Conservation (phyloP, 2,113 vertebrate genomes). For the Dipodomys ordii region DNA sequence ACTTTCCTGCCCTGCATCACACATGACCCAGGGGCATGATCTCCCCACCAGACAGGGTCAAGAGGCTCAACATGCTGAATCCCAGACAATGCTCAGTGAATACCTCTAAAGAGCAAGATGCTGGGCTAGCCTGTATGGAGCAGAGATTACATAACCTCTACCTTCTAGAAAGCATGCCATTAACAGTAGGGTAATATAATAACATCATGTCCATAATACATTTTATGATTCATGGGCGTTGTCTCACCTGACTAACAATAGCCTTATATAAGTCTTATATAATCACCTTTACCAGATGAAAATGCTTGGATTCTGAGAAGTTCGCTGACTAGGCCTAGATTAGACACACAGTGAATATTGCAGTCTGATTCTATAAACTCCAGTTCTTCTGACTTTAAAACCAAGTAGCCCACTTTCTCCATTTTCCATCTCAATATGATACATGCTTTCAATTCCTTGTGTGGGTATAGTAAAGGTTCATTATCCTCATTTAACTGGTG, state of each 20-base stretch:
- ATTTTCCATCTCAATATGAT: neutral
- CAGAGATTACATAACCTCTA: neutral
- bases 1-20: constrained; percentile 45
- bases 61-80: neutral
- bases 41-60: neutral
- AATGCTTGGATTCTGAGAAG: constrained; percentile 6
- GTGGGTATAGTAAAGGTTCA: neutral
- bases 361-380: neutral
- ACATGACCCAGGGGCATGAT: neutral
- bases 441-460: neutral
- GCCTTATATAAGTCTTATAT: neutral
- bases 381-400: neutral
- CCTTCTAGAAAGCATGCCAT: neutral
- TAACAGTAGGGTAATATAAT: neutral
- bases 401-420: neutral
- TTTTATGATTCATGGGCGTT: neutral
- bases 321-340: neutral
- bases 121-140: neutral
- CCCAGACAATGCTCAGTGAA: neutral
- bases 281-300: constrained; percentile 5
- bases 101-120: neutral
- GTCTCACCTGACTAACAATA: neutral
- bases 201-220: neutral
- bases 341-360: neutral
- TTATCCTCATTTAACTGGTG: neutral